Evolutionary conservation across 2,888 invertebrate genomes (phyloP).

Genomic region (Thymelicus lineola): DNA sequence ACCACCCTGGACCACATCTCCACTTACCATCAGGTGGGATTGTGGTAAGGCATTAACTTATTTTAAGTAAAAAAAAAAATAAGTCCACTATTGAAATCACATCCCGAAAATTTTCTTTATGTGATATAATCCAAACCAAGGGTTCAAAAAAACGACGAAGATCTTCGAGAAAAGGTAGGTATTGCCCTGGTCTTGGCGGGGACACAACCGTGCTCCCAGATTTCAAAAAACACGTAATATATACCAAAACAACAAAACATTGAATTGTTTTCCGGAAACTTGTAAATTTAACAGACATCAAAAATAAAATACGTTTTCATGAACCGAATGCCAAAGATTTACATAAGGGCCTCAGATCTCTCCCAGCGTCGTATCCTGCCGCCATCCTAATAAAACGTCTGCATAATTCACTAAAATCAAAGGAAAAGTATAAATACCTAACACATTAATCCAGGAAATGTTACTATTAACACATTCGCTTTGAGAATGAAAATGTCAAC

Average conservation of each 20-base stretch:
- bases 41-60: too few species aligned
- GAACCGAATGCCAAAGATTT: conserved; percentile 23
- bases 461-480: conserved; percentile 51
- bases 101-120: too few species aligned
- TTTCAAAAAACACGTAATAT: too few species aligned
- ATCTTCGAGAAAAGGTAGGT: too few species aligned
- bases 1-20: too few species aligned
- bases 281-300: conserved; percentile 24
- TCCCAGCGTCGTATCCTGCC: conserved; percentile 27
- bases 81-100: too few species aligned
- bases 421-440: conserved; percentile 48
- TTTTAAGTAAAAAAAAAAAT: too few species aligned
- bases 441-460: conserved; percentile 53
- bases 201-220: too few species aligned
- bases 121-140: too few species aligned
- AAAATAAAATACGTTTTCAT: conserved; percentile 25
- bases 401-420: conserved; percentile 47
- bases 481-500: conserved; percentile 51
- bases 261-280: conserved; percentile 14
- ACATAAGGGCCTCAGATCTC: conserved; percentile 34
- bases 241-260: conserved; percentile 1
- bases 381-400: conserved; percentile 22
- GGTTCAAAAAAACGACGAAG: too few species aligned
- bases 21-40: too few species aligned
- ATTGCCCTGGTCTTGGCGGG: too few species aligned